These are phyloP conservation scores for Corella eumyota DNA, from an alignment of 23 tunicate species.

Conservation along the genomic window DNA sequence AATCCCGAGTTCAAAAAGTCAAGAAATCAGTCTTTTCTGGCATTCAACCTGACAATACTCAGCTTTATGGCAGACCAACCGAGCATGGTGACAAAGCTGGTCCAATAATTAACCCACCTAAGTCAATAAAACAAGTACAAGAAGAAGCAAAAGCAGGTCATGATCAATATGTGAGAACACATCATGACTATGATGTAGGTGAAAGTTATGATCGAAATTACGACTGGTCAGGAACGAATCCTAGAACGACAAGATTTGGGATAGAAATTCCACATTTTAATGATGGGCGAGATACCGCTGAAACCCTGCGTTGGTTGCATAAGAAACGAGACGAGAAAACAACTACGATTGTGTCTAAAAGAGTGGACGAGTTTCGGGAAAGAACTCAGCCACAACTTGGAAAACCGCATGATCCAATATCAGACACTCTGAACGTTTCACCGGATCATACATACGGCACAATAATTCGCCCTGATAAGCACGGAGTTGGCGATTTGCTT, in stretches of 20 bases:
- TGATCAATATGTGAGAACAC: slow-evolving; percentile 51
- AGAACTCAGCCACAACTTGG: slow-evolving; percentile 68
- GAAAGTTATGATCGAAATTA: slow-evolving; percentile 70
- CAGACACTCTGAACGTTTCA: slow-evolving; percentile 48
- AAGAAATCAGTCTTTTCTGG: background rate
- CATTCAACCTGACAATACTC: slow-evolving; percentile 18
- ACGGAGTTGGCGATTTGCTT: slow-evolving; percentile 75
- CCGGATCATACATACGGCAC: slow-evolving; percentile 67
- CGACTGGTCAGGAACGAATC: slow-evolving; percentile 42
- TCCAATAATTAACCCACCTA: slow-evolving; percentile 50
- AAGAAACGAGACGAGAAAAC: slow-evolving; percentile 35
- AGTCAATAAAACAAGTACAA: slow-evolving; percentile 29
- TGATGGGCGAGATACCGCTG: slow-evolving; percentile 52
- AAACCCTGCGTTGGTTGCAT: slow-evolving; percentile 53
- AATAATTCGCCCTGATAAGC: slow-evolving; percentile 61
- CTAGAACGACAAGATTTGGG: slow-evolving; percentile 49
- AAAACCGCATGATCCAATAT: slow-evolving; percentile 70
- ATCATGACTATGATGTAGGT: slow-evolving; percentile 75
- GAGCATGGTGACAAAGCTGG: slow-evolving; percentile 31
- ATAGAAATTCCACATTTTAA: slow-evolving; percentile 71
- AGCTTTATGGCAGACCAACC: slow-evolving; percentile 22
- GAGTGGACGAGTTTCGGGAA: slow-evolving; percentile 54
- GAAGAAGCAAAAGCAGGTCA: slow-evolving; percentile 63
- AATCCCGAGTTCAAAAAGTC: background rate
- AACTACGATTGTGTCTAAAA: slow-evolving; percentile 48